Base-by-base conservation (phyloP, 2,888 invertebrate genomes). In the Oxytorus armatus region DNA sequence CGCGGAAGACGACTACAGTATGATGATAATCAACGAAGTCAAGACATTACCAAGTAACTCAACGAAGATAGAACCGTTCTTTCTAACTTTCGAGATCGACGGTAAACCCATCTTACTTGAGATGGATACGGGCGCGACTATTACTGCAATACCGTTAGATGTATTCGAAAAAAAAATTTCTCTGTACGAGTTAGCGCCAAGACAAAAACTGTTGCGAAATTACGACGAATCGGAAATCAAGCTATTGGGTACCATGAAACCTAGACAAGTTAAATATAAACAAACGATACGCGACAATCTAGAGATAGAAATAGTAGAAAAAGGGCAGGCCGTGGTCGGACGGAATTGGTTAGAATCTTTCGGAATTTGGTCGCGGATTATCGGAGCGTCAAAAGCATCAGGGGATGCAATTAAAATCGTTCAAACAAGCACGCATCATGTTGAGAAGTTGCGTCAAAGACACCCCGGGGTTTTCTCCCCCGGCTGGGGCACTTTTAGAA, bases 261-360 rank as follows among this genome's bases (percentile, higher is more conserved):
- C 55, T 4, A 55, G 14, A 14, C 33, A 14, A 14, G 55, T 55
- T 14, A 33, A 55, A 29, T 33, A 14, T 4, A 33, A 55, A 55
- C 55, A 33, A 55, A 55, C 14, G 1, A 49, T 39, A 0, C 25
- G 25, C 11, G 25, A 39, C 5, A 68, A 68, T 3, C 53, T 68
- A 53, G 51, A 16, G 4, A 68, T 68, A 10, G 51, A 42, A 7
- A 39, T 68, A 3, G 53, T 68, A 1, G 51, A 39, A 0, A 39
- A 68, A 14, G 68, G 68, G 5, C 51, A 51, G 18, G 68, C 68
- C 1, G 68, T 53, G 0, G 51, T 39, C 1, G 42, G 53, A 4
- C 51, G 68, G 25, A 51, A 53, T 14, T 53, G 53, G 68, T 14
- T 68, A 68, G n/a, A 36, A 7, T 23, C 23, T 3, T 68, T 68